These are phyloP conservation scores for Leucania comma DNA, from an alignment of 2,888 invertebrate genomes.

Conservation along the genomic window DNA sequence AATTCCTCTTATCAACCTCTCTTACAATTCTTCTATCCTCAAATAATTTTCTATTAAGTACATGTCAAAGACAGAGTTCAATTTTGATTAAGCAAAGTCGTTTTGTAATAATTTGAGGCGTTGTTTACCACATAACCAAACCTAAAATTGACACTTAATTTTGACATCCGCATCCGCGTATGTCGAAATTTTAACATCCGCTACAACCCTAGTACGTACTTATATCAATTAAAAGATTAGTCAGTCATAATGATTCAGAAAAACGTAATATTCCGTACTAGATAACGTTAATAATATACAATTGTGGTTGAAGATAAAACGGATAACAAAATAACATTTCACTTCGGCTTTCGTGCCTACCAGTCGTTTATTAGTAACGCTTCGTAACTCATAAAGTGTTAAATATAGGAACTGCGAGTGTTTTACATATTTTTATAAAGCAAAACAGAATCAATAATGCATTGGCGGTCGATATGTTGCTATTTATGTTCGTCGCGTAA, in stretches of 20 bases:
- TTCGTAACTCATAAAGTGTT: conserved; percentile 7
- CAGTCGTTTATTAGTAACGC: conserved; percentile 19
- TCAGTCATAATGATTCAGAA: conserved; percentile 43
- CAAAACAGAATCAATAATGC: conserved; percentile 57
- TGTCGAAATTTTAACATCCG: too few relatives aligned
- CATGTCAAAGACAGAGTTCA: too few relatives aligned
- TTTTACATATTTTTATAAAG: not conserved
- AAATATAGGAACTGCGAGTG: conserved; percentile 18
- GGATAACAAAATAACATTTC: conserved; percentile 31
- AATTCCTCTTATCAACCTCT: too few relatives aligned
- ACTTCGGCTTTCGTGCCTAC: conserved; percentile 10
- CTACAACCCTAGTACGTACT: too few relatives aligned
- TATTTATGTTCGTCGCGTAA: conserved; percentile 44
- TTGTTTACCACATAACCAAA: too few relatives aligned
- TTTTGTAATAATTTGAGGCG: too few relatives aligned
- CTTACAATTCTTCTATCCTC: too few relatives aligned
- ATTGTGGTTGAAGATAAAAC: conserved; percentile 49
- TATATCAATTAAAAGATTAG: conserved; percentile 45
- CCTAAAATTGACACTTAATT: too few relatives aligned
- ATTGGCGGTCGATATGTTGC: conserved; percentile 67
- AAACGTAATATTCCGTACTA: conserved; percentile 27
- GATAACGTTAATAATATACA: conserved; percentile 52
- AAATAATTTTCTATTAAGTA: too few relatives aligned
- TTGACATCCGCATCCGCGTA: too few relatives aligned
- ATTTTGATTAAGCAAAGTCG: too few relatives aligned